Evolutionary conservation across 2,113 vertebrate species (phyloP), one percentile per base, ranked within the genome.

Genomic region (Gymnorhina tibicen): DNA sequence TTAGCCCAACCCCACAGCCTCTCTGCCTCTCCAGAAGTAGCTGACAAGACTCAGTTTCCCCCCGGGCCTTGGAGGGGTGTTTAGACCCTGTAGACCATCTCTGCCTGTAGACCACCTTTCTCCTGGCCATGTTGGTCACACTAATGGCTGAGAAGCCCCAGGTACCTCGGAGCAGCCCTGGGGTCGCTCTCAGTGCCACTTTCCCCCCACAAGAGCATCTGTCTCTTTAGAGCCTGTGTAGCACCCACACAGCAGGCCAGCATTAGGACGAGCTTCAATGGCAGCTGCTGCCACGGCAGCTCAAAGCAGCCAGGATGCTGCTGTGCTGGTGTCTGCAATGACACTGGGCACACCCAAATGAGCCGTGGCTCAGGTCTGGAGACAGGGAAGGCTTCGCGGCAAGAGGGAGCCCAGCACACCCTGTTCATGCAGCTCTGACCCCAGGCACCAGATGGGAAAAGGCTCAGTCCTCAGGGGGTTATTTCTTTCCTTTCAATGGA

Each of bases 161-260:
- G 1, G 42, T 13, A 32, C 18, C 49, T 37, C 2, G 1, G 47
- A 63, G 35, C 20, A 79, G 18, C 28, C 26, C 49, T 63, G 44
- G 20, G 10, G 6, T 32, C 0, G 0, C 7, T 49, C 37, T 69
- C 62, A 10, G 23, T 55, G 46, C n/a, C 62, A 33, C 26, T 26
- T 59, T 24, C 16, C 47, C n/a, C 32, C 4, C 3, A 8, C 6
- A 32, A 21, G 13, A 55, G 9, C 0, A 0, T 16, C 17, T 6
- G 4, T n/a, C 26, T 27, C 7, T 33, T n/a, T 32, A 1, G 5
- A 37, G 30, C 20, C 8, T 74, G 18, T 9, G 27, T 1, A 52
- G 44, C 32, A 49, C 21, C 24, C 41, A 24, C 22, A 4, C 2
- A 23, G 4, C 39, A 70, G 26, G 30, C 6, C 64, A 70, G 52